These are phyloP conservation scores for Cosmopolites sordidus DNA, from an alignment of 2,888 invertebrate genomes.

Conservation along the genomic window DNA sequence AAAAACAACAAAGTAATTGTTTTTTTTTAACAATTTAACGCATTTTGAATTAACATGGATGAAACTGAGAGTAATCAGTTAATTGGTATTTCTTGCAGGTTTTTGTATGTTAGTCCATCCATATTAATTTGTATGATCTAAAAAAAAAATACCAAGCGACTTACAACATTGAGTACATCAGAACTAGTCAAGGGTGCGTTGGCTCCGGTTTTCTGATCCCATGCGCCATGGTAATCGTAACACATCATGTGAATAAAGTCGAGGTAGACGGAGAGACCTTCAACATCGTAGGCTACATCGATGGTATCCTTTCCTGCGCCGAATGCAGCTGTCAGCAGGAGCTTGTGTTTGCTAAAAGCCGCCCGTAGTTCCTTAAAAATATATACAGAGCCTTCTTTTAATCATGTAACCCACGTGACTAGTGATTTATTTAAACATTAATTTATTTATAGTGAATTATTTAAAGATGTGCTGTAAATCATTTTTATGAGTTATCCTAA, in stretches of 20 bases:
- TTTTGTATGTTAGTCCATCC: no score
- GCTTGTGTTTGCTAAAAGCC: constrained; percentile 63
- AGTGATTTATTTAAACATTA: no score
- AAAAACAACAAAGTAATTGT: constrained; percentile 7
- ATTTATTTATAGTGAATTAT: no score
- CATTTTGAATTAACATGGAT: no score
- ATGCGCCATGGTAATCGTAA: constrained; percentile 84
- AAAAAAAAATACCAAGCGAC: constrained; percentile 37
- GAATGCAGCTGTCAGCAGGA: constrained; percentile 76
- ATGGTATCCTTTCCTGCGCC: constrained; percentile 74
- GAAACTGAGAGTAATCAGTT: no score
- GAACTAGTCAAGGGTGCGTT: constrained; percentile 69
- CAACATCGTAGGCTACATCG: constrained; percentile 72
- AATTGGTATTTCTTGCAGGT: no score
- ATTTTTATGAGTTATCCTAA: no score
- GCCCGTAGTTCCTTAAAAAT: constrained; percentile 58
- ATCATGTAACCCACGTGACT: no score
- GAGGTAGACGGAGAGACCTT: constrained; percentile 62
- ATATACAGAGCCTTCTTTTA: neutral
- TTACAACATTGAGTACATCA: constrained; percentile 67
- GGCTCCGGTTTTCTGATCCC: constrained; percentile 71
- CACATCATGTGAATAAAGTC: constrained; percentile 81
- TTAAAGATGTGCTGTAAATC: no score
- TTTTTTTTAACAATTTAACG: no score
- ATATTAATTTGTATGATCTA: no score